Base-by-base conservation (phyloP, 2,888 invertebrate species). In the Mechanitis mazaeus region DNA sequence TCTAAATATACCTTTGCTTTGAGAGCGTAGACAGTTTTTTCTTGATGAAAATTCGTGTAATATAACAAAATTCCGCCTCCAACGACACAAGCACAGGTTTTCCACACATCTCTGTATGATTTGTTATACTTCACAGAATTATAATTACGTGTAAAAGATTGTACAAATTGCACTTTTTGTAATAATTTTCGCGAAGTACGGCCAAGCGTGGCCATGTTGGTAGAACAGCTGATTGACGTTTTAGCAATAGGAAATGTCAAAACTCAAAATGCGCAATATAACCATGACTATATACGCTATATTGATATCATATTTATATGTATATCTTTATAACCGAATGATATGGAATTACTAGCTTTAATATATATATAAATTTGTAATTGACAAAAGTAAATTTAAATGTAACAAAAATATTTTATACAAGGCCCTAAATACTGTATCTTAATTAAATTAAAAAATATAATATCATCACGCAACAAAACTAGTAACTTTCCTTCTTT, bases 121-220 rank as follows among this genome's bases (percentile, higher is more conserved):
- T 79, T 83, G 73, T 77, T 77, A 73, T 75, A 74, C 69, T 75
- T 87, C 59, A 77, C 70, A 71, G 79, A 72, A 74, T 80, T 83
- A 67, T 80, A 77, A 81, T 84, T 85, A 65, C 86, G 81, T 60
- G 71, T 70, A 50, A 80, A 74, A 77, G 78, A 72, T 45, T 80
- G 77, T 54, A 79, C 74, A 78, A 81, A 71, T 69, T 81, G 80
- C 65, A 85, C 74, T 79, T 87, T 88, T 81, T 76, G 79, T 56
- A 89, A 76, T 77, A 91, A 81, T 83, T 86, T 89, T 56, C 73
- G 75, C 67, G 87, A 79, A 69, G 79, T 78, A 75, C 88, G 86
- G 78, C 87, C 78, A 72, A 90, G 61, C 78, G 89, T 85, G 77
- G 91, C 91, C 91, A 91, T 91, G 84, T 87, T 91, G 85, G 79